A percentile compares a stretch with the other conserved stretches of the same genome.
These are phyloP conservation scores for Helogale parvula DNA, from an alignment of 2,113 vertebrate genomes.

Conservation along the genomic window DNA sequence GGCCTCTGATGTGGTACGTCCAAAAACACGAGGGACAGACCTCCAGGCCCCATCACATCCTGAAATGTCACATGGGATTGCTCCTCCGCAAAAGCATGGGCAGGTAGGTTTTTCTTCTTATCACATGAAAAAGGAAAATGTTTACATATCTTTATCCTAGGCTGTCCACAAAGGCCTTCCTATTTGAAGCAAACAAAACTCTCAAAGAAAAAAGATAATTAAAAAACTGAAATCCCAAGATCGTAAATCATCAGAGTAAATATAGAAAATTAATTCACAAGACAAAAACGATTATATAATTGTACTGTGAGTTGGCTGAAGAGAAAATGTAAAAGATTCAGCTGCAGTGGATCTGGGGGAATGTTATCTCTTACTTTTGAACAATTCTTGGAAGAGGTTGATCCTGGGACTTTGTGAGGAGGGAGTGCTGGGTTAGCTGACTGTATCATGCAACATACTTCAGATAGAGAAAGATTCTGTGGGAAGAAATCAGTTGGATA, in stretches of 20 bases:
- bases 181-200: neutral
- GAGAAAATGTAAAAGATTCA: constrained; percentile 26
- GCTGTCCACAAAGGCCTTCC: neutral
- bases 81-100: constrained; percentile 70
- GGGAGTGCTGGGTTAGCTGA: neutral
- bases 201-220: neutral
- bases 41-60: constrained; percentile 14
- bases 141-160: neutral
- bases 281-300: neutral
- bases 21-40: constrained; percentile 31
- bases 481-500: neutral
- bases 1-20: constrained; percentile 19
- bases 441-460: neutral
- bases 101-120: constrained; percentile 82
- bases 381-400: neutral
- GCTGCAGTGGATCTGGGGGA: neutral
- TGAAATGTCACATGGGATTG: neutral
- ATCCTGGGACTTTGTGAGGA: neutral
- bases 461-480: neutral
- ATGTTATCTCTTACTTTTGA: neutral
- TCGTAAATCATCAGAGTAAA: neutral
- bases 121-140: neutral
- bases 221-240: neutral
- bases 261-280: neutral
- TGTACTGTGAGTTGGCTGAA: neutral